phyloP scores from a whole-genome alignment of 2,113 vertebrate species.

The Phainopepla nitens region DNA sequence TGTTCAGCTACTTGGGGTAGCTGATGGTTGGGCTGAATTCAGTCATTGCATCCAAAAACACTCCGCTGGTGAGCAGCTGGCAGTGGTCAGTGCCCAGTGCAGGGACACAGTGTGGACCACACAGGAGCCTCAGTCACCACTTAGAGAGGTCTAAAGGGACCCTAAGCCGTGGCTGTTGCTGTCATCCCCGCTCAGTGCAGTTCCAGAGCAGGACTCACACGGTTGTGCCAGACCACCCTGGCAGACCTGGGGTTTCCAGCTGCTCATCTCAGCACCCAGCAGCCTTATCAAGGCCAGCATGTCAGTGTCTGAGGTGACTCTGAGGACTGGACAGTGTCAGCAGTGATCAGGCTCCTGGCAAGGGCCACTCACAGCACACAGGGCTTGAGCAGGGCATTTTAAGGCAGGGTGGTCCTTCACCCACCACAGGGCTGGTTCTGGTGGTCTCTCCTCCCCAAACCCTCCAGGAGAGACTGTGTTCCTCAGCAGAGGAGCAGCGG shows the following conservation, averaged over 20 bases:
- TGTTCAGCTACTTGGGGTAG: not conserved
- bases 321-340: not conserved
- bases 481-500: accelerated
- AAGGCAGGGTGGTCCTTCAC: not conserved
- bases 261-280: not conserved
- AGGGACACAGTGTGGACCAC: not conserved
- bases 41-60: not conserved
- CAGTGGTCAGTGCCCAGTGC: not conserved
- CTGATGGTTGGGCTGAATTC: not conserved
- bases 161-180: accelerated
- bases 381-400: not conserved
- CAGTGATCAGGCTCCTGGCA: not conserved
- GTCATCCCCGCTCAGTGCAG: not conserved
- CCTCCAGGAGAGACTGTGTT: not conserved
- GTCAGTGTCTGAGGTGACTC: not conserved
- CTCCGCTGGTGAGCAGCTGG: not conserved
- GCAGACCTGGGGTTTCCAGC: not conserved
- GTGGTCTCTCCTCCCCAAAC: not conserved
- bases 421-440: accelerated
- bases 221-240: not conserved
- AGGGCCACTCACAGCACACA: not conserved
- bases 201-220: accelerated
- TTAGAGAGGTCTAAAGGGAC: not conserved
- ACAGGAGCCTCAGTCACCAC: not conserved
- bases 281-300: not conserved